Percentiles rank a stretch among this genome's conserved stretches.
Evolutionary conservation across 2,888 invertebrate genomes (phyloP).

Genomic region (Sericinus montela): DNA sequence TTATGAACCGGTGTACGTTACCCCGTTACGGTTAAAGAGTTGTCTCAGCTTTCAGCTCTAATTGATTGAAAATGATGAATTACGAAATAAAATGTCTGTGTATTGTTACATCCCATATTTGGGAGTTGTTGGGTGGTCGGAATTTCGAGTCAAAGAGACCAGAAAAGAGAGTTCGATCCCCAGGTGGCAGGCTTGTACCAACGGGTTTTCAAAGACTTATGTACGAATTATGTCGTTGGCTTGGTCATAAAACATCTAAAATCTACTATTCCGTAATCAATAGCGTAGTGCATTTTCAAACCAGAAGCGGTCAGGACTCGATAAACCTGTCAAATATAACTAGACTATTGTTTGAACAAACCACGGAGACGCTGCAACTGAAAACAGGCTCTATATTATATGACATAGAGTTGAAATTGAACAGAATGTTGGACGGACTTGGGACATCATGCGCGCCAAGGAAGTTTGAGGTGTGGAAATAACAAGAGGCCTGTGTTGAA

Average conservation of each 20-base stretch:
- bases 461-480: slow-evolving; percentile 47
- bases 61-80: slow-evolving; percentile 17
- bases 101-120: neutral
- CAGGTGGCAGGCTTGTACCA: too few relatives aligned
- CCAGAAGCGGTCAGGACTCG: slow-evolving; percentile 31
- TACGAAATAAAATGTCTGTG: neutral
- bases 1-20: slow-evolving; percentile 22
- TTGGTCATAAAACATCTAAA: too few relatives aligned
- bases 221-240: too few relatives aligned
- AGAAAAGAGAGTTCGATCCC: too few relatives aligned
- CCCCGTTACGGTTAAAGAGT: neutral
- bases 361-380: slow-evolving; percentile 19
- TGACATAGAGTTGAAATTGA: slow-evolving; percentile 20
- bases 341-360: slow-evolving; percentile 34
- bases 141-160: too few relatives aligned
- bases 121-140: too few relatives aligned
- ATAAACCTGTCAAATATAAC: slow-evolving; percentile 48
- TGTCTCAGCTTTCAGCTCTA: slow-evolving; percentile 9
- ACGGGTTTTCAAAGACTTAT: too few relatives aligned
- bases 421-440: neutral
- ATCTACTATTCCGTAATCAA: slow-evolving; percentile 1
- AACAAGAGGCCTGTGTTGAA: slow-evolving; percentile 46
- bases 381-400: neutral
- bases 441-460: slow-evolving; percentile 21
- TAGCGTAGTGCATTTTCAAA: slow-evolving; percentile 23